Evolutionary conservation across 2,113 vertebrate species (phyloP).

Genomic region (Trinectes maculatus): DNA sequence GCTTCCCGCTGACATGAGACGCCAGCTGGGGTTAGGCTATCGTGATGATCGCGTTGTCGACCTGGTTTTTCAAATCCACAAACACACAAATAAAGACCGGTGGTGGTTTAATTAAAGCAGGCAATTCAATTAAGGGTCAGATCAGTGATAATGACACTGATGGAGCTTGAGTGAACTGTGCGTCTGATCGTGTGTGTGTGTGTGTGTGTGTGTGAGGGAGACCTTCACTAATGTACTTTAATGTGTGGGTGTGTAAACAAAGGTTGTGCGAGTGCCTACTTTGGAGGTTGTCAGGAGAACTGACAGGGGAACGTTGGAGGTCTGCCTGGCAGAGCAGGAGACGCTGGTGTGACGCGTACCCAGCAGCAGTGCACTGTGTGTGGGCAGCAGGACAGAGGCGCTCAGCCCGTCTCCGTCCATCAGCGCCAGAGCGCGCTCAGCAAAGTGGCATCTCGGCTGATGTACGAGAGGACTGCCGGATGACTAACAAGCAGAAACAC

Average conservation of each 20-base stretch:
- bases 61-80: no score
- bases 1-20: no score
- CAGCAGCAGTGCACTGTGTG: slow-evolving; percentile 48
- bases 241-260: neutral
- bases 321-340: neutral
- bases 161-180: neutral
- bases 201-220: neutral
- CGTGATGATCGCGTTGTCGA: no score
- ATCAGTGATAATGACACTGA: neutral
- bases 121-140: no score
- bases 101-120: no score
- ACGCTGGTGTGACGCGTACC: neutral
- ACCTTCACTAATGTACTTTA: neutral
- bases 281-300: neutral
- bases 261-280: neutral
- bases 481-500: slow-evolving; percentile 54
- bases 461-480: slow-evolving; percentile 41
- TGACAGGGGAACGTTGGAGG: neutral
- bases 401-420: slow-evolving; percentile 62
- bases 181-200: neutral
- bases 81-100: no score
- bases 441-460: slow-evolving; percentile 58
- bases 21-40: no score
- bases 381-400: slow-evolving; percentile 53
- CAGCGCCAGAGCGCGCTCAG: slow-evolving; percentile 49